These are phyloP conservation scores for Gorsachius magnificus DNA, from an alignment of 2,797 vertebrate genomes.

Conservation along the genomic window DNA sequence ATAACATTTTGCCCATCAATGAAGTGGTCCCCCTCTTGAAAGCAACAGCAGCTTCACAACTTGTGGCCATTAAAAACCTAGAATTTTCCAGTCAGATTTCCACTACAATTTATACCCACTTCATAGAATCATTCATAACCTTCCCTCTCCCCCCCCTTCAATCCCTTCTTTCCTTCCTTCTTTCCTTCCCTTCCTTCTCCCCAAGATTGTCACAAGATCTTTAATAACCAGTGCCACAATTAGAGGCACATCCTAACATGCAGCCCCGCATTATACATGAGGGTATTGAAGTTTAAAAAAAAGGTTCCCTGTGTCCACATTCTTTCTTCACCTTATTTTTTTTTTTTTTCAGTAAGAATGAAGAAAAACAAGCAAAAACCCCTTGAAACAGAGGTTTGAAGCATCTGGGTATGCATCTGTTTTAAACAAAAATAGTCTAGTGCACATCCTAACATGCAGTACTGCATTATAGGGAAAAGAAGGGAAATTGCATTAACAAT, in stretches of 20 bases:
- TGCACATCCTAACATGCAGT: constrained; percentile 43
- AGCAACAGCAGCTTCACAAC: not conserved
- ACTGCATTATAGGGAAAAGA: constrained; percentile 60
- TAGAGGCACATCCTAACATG: too few species aligned
- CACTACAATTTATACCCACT: not conserved
- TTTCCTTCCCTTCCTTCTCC: too few species aligned
- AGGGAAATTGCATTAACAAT: constrained; percentile 54
- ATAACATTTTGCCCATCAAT: not conserved
- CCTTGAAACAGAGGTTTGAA: constrained; percentile 49
- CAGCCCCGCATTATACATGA: too few species aligned
- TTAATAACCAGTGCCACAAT: not conserved
- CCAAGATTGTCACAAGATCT: not conserved
- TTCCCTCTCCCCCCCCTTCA: not conserved
- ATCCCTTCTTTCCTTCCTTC: too few species aligned
- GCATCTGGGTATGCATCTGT: constrained; percentile 61
- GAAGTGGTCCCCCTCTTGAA: not conserved
- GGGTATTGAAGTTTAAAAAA: too few species aligned
- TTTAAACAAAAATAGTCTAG: constrained; percentile 59
- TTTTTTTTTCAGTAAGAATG: not conserved
- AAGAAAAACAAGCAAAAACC: not conserved
- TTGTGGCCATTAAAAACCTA: not conserved
- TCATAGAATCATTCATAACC: not conserved
- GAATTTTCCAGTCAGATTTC: not conserved
- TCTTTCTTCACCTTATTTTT: not conserved
- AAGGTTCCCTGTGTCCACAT: too few species aligned